These are phyloP conservation scores for Riparia riparia DNA, from an alignment of 2,113 vertebrate genomes.

Conservation along the genomic window DNA sequence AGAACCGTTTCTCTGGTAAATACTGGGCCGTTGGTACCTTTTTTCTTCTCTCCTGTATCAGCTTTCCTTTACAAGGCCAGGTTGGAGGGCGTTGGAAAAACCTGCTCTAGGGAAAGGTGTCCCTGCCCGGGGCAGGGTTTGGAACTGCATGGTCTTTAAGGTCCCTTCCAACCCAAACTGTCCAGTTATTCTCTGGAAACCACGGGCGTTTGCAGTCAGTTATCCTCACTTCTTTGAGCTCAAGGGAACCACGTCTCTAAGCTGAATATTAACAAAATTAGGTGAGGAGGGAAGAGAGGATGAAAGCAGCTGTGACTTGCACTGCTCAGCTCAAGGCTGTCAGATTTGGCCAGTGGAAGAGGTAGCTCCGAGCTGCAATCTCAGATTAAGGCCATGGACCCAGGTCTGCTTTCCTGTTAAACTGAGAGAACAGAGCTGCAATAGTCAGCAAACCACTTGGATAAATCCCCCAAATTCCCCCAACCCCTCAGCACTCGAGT, in stretches of 20 bases:
- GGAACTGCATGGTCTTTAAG: neutral
- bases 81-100: neutral
- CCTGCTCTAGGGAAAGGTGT: neutral
- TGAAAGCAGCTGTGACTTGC: neutral
- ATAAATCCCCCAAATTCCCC: neutral
- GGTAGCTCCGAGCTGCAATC: slow-evolving; percentile 35
- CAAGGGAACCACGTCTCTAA: neutral
- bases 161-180: neutral
- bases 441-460: neutral
- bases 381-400: slow-evolving; percentile 6
- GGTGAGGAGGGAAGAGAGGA: neutral
- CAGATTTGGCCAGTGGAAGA: neutral
- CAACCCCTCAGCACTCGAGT: neutral
- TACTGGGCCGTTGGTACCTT: neutral
- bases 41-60: neutral
- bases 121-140: neutral
- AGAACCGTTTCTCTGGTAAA: neutral
- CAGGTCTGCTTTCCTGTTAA: neutral
- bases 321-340: neutral
- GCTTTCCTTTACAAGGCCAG: neutral
- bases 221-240: neutral
- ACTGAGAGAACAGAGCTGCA: neutral
- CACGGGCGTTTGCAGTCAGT: neutral
- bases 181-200: neutral
- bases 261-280: fast-evolving